phyloP scores from a whole-genome alignment of 2,797 vertebrate species.

The Enteromius radiatus region DNA sequence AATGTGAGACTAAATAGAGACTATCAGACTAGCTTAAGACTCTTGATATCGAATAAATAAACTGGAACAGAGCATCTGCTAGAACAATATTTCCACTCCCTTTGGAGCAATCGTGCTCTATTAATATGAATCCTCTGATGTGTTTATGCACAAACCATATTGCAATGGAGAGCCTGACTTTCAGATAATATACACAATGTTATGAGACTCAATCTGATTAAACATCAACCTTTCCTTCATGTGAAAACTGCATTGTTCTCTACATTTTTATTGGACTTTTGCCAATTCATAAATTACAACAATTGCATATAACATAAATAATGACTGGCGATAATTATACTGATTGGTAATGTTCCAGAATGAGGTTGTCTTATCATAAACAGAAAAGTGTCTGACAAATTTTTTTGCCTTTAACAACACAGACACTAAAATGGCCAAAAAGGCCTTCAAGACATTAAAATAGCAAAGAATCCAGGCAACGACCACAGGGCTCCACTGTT shows the following conservation, averaged over 20 bases:
- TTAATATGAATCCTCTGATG: slow-evolving; percentile 41
- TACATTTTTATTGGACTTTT: neutral
- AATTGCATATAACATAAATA: slow-evolving; percentile 36
- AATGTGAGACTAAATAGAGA: slow-evolving; percentile 4
- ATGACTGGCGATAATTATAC: slow-evolving; percentile 49
- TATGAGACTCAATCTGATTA: slow-evolving; percentile 1
- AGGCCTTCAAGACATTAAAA: slow-evolving; percentile 52
- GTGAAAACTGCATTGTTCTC: neutral
- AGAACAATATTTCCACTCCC: slow-evolving; percentile 36
- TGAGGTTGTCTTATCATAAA: slow-evolving; percentile 50
- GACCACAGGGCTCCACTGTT: slow-evolving; percentile 19
- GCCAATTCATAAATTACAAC: slow-evolving; percentile 45
- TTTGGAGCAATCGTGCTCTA: slow-evolving; percentile 25
- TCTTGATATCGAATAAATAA: slow-evolving; percentile 37
- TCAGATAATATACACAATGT: slow-evolving; percentile 11
- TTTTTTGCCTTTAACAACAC: slow-evolving; percentile 45
- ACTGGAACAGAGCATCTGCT: slow-evolving; percentile 45
- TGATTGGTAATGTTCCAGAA: slow-evolving; percentile 56
- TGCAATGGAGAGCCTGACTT: neutral
- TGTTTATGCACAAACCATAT: slow-evolving; percentile 14
- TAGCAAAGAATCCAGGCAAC: slow-evolving; percentile 7
- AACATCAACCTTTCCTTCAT: neutral
- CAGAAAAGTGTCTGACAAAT: slow-evolving; percentile 44
- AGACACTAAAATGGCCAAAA: slow-evolving; percentile 50
- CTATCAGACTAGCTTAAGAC: slow-evolving; percentile 4